phyloP scores from a whole-genome alignment of 2,797 vertebrate species.

The Sylvilagus floridanus region DNA sequence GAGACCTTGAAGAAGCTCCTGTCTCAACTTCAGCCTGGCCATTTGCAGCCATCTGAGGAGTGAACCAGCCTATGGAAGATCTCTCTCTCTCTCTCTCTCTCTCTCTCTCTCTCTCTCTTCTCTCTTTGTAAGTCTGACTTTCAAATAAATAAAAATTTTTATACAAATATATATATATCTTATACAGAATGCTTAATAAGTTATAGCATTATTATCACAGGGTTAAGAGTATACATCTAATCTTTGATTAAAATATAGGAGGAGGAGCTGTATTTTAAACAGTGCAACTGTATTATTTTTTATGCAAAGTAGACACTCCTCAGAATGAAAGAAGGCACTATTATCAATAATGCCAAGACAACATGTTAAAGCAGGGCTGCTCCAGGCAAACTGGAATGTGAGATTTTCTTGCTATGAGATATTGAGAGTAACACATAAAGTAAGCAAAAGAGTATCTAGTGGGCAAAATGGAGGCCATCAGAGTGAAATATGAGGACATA shows the following conservation, averaged over 20 bases:
- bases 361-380: background rate
- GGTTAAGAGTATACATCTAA: background rate
- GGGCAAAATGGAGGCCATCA: background rate
- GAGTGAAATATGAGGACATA: background rate
- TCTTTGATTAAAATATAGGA: background rate
- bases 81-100: no score
- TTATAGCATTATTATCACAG: background rate
- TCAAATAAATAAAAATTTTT: no score
- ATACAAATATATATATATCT: background rate
- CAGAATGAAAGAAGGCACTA: background rate
- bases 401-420: background rate
- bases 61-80: no score
- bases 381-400: background rate
- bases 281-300: background rate
- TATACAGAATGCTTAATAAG: background rate
- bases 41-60: no score
- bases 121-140: no score
- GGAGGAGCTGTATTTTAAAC: background rate
- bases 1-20: no score
- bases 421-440: background rate
- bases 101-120: no score
- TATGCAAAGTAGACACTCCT: background rate
- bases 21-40: no score
- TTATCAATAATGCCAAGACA: background rate
- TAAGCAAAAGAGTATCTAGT: background rate